These are phyloP conservation scores for Cetoscarus ocellatus DNA, from an alignment of 2,797 vertebrate species.

Conservation along the genomic window DNA sequence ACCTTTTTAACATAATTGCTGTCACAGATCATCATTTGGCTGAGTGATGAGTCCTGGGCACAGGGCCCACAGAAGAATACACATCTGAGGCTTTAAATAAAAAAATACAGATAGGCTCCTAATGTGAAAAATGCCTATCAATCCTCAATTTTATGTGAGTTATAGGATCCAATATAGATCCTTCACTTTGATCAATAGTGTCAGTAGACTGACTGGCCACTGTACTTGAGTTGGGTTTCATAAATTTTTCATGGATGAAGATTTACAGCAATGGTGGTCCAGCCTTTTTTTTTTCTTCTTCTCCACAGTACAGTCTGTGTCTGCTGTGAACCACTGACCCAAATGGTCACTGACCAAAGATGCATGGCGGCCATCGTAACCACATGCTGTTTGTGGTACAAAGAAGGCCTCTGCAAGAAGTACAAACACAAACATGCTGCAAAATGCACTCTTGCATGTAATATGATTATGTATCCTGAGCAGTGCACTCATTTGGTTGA, in stretches of 20 bases:
- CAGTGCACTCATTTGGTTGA: not conserved
- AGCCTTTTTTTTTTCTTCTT: slow-evolving; percentile 6
- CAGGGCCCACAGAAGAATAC: slow-evolving; percentile 66
- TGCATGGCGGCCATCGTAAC: slow-evolving; percentile 21
- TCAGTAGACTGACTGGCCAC: slow-evolving; percentile 58
- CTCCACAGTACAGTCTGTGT: slow-evolving; percentile 14
- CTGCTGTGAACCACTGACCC: slow-evolving; percentile 47
- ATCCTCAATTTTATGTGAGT: slow-evolving; percentile 58
- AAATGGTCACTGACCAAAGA: slow-evolving; percentile 47
- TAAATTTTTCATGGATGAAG: slow-evolving; percentile 54
- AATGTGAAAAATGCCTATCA: slow-evolving; percentile 69
- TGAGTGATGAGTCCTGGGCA: slow-evolving; percentile 76
- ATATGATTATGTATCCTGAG: not conserved
- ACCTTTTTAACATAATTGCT: slow-evolving; percentile 86
- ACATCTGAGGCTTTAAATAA: slow-evolving; percentile 42
- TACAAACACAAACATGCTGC: slow-evolving; percentile 5
- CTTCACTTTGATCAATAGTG: slow-evolving; percentile 64
- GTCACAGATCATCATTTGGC: slow-evolving; percentile 81
- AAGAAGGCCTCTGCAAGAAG: slow-evolving; percentile 24
- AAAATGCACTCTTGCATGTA: not conserved
- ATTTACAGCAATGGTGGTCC: slow-evolving; percentile 58
- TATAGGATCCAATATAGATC: slow-evolving; percentile 58
- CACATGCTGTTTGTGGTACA: slow-evolving; percentile 8
- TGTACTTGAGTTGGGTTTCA: slow-evolving; percentile 49
- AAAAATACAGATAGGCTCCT: slow-evolving; percentile 58